These are phyloP conservation scores for Eristalinus sepulchralis DNA, from an alignment of 2,888 invertebrate genomes.

Conservation along the genomic window DNA sequence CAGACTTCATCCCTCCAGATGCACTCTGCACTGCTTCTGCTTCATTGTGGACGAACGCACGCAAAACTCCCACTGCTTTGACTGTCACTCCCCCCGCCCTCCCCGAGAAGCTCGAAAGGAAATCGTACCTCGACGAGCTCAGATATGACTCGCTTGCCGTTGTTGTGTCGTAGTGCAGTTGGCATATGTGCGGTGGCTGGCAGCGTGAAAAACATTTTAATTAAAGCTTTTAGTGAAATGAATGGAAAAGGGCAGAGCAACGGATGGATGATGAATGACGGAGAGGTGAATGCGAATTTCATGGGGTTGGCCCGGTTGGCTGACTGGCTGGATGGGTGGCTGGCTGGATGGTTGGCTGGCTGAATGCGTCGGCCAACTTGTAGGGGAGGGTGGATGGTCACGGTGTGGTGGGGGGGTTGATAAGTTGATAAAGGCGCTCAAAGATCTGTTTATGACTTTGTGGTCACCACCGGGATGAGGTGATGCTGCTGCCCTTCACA, in stretches of 20 bases:
- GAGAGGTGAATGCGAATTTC: slow-evolving; percentile 41
- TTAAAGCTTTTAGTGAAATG: slow-evolving; percentile 66
- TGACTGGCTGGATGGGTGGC: background rate
- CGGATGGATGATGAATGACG: slow-evolving; percentile 45
- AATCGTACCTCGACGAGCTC: background rate
- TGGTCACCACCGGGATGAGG: slow-evolving; percentile 22
- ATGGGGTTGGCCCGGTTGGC: slow-evolving; percentile 23
- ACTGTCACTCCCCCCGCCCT: too few species aligned
- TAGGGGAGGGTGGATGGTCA: background rate
- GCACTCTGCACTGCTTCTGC: slow-evolving; percentile 6
- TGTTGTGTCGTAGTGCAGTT: background rate
- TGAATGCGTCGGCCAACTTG: background rate
- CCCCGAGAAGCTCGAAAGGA: slow-evolving; percentile 7
- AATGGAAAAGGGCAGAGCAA: slow-evolving; percentile 52
- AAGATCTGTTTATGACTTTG: slow-evolving; percentile 56
- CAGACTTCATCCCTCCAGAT: slow-evolving; percentile 12
- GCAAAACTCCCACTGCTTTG: slow-evolving; percentile 3
- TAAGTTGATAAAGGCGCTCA: slow-evolving; percentile 50
- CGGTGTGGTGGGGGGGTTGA: slow-evolving; percentile 1
- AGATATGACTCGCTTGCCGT: background rate
- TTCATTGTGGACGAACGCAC: slow-evolving; percentile 30
- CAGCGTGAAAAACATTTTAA: slow-evolving; percentile 77
- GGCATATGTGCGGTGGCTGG: slow-evolving; percentile 59
- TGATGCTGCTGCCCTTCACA: slow-evolving; percentile 7
- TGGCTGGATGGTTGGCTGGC: background rate